phyloP scores from a whole-genome alignment of 2,888 invertebrate genomes.

The Euproctis similis region DNA sequence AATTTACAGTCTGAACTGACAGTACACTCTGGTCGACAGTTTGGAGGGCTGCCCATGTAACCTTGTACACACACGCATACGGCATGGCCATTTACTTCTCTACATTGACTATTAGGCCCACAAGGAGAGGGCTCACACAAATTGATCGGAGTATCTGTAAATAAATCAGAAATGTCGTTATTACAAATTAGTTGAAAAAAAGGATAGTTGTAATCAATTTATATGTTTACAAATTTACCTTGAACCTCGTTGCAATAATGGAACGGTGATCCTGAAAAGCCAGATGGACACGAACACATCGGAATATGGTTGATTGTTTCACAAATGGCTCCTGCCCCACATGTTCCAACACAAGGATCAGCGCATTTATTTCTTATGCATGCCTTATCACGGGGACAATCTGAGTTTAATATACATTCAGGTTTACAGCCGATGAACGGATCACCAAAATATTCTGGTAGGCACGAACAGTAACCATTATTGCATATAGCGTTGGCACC shows the following conservation, averaged over 20 bases:
- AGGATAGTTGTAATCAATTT: not conserved
- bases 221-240: slow-evolving; percentile 31
- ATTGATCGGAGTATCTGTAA: slow-evolving; percentile 42
- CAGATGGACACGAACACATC: slow-evolving; percentile 79
- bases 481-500: slow-evolving; percentile 79
- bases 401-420: slow-evolving; percentile 85
- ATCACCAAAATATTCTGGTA: slow-evolving; percentile 83
- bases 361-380: slow-evolving; percentile 84
- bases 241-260: slow-evolving; percentile 69
- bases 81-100: slow-evolving; percentile 79
- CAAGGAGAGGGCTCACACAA: slow-evolving; percentile 72
- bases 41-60: slow-evolving; percentile 81
- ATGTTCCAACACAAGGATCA: slow-evolving; percentile 83
- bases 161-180: not conserved
- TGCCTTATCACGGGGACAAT: slow-evolving; percentile 80
- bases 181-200: not conserved
- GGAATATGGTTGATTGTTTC: slow-evolving; percentile 81
- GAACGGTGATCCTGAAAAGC: slow-evolving; percentile 79
- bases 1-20: slow-evolving; percentile 83
- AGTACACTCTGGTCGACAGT: slow-evolving; percentile 86
- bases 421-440: slow-evolving; percentile 85
- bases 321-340: slow-evolving; percentile 77
- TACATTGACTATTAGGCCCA: slow-evolving; percentile 84
- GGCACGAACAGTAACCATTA: slow-evolving; percentile 81
- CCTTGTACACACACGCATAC: slow-evolving; percentile 83